A percentile compares a stretch with the other conserved stretches of the same genome.
Evolutionary conservation across 2,113 vertebrate genomes (phyloP).

Genomic region (Brachionichthys hirsutus): DNA sequence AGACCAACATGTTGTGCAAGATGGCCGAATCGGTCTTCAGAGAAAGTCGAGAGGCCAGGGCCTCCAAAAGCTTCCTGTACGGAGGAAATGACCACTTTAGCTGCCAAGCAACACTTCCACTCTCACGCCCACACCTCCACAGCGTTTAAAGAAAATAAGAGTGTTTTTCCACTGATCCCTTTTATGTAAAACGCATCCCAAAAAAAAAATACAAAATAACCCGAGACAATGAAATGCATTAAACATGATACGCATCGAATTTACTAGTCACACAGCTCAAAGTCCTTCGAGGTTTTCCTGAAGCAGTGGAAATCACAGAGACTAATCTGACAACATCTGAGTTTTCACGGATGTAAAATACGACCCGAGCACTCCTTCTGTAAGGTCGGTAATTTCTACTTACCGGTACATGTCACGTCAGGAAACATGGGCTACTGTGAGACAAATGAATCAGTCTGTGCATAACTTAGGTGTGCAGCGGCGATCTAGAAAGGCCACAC

Average conservation of each 20-base stretch:
- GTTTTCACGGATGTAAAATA: slow-evolving; percentile 39
- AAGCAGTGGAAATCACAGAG: slow-evolving; percentile 46
- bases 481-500: neutral
- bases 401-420: slow-evolving; percentile 9
- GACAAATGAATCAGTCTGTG: slow-evolving; percentile 39
- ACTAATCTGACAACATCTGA: slow-evolving; percentile 37
- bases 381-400: slow-evolving; percentile 29
- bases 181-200: slow-evolving; percentile 50
- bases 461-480: slow-evolving; percentile 21
- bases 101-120: slow-evolving; percentile 62
- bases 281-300: slow-evolving; percentile 28
- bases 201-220: too few relatives aligned
- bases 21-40: slow-evolving; percentile 29
- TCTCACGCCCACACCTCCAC: slow-evolving; percentile 61
- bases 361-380: slow-evolving; percentile 20
- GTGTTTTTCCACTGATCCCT: slow-evolving; percentile 39
- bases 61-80: slow-evolving; percentile 38
- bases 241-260: slow-evolving; percentile 57
- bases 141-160: slow-evolving; percentile 54
- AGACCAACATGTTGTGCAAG: slow-evolving; percentile 40
- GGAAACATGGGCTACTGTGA: slow-evolving; percentile 23
- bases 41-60: slow-evolving; percentile 36
- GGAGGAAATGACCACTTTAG: slow-evolving; percentile 56
- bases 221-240: slow-evolving; percentile 57
- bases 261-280: slow-evolving; percentile 50